A percentile compares a stretch with the other conserved stretches of the same genome.
Conservation (phyloP, 2,113 vertebrate species). For the Mirza zaza region DNA sequence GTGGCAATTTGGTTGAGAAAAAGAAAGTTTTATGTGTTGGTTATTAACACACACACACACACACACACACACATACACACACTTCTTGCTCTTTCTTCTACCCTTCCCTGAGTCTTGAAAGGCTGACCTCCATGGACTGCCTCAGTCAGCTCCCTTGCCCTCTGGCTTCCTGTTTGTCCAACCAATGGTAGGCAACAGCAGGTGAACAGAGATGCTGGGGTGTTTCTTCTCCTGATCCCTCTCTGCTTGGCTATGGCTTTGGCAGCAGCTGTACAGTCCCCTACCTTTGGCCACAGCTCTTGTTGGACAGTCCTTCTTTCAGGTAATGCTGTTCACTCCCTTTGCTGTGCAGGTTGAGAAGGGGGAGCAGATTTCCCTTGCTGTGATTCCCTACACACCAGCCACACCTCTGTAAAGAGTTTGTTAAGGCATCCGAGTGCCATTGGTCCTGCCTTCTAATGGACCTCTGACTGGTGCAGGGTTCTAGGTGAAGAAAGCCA, state of each 20-base stretch:
- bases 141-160: background rate
- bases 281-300: background rate
- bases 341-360: background rate
- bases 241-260: background rate
- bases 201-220: background rate
- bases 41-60: background rate
- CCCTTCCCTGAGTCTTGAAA: background rate
- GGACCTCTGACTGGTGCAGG: background rate
- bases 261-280: background rate
- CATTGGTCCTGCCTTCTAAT: background rate
- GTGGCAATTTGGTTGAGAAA: background rate
- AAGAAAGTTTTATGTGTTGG: background rate
- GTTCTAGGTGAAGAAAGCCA: background rate
- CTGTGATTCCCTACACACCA: background rate
- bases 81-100: background rate
- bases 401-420: background rate
- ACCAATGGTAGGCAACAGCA: background rate
- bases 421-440: background rate
- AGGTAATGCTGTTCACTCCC: background rate
- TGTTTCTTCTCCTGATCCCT: background rate
- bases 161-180: background rate
- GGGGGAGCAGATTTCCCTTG: background rate
- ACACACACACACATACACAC: background rate
- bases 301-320: background rate
- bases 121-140: background rate